phyloP scores from a whole-genome alignment of 2,888 invertebrate species.

The Diogma glabrata region DNA sequence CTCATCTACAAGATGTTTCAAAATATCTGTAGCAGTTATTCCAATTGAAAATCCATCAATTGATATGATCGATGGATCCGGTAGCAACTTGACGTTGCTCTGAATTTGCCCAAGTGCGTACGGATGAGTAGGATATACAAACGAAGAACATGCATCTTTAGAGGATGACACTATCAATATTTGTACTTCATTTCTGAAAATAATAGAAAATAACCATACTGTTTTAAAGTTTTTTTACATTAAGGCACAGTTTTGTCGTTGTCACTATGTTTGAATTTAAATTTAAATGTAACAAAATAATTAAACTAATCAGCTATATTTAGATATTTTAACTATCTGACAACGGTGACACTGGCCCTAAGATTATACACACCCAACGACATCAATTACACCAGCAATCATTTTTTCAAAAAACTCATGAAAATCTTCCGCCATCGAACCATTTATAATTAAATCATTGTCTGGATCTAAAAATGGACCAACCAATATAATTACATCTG shows the following conservation, averaged over 20 bases:
- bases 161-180: slow-evolving; percentile 64
- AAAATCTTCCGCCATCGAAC: slow-evolving; percentile 52
- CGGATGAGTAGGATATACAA: slow-evolving; percentile 76
- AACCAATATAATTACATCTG: slow-evolving; percentile 68
- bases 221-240: no score
- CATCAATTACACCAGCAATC: slow-evolving; percentile 50
- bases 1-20: slow-evolving; percentile 70
- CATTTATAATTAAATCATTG: slow-evolving; percentile 49
- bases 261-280: no score
- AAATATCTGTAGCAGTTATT: slow-evolving; percentile 68
- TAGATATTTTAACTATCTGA: no score
- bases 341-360: background rate
- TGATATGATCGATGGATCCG: slow-evolving; percentile 72
- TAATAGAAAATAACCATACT: no score
- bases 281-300: no score
- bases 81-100: slow-evolving; percentile 52
- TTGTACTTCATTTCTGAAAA: slow-evolving; percentile 50
- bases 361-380: slow-evolving; percentile 42
- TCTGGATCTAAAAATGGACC: slow-evolving; percentile 76
- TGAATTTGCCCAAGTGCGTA: slow-evolving; percentile 45
- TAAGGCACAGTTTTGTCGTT: no score
- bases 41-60: slow-evolving; percentile 68
- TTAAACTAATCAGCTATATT: no score
- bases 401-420: slow-evolving; percentile 63
- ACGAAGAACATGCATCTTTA: slow-evolving; percentile 65